These are phyloP conservation scores for Gymnoscopelus braueri DNA, from an alignment of 2,797 vertebrate species.

Conservation along the genomic window DNA sequence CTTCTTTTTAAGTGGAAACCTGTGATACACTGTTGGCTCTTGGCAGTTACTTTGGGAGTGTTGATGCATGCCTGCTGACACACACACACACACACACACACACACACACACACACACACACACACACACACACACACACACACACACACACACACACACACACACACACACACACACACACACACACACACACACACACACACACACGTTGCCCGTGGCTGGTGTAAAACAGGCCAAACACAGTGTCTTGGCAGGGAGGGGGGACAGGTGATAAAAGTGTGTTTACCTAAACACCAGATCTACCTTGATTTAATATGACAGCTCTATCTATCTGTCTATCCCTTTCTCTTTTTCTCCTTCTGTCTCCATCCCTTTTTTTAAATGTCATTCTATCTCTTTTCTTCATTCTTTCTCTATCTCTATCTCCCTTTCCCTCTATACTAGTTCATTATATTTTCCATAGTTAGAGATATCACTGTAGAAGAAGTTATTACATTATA, in stretches of 20 bases:
- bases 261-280: constrained; percentile 66
- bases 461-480: no score
- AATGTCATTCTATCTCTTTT: not conserved
- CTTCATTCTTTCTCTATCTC: not conserved
- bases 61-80: constrained; percentile 48
- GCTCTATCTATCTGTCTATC: not conserved
- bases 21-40: constrained; percentile 45
- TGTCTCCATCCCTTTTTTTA: no score
- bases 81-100: not conserved
- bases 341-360: constrained; percentile 1
- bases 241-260: constrained; percentile 55
- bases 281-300: constrained; percentile 61
- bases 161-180: constrained; percentile 41
- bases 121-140: constrained; percentile 5
- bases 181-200: constrained; percentile 24
- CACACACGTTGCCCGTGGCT: constrained; percentile 55
- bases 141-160: constrained; percentile 17
- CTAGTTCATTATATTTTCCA: no score
- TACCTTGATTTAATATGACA: constrained; percentile 48
- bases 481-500: no score
- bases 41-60: constrained; percentile 55
- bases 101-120: constrained; percentile 30
- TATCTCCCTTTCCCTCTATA: not conserved
- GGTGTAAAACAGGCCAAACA: constrained; percentile 57
- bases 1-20: constrained; percentile 22